Evolutionary conservation across 2,113 vertebrate genomes (phyloP).

Genomic region (Cromileptes altivelis): DNA sequence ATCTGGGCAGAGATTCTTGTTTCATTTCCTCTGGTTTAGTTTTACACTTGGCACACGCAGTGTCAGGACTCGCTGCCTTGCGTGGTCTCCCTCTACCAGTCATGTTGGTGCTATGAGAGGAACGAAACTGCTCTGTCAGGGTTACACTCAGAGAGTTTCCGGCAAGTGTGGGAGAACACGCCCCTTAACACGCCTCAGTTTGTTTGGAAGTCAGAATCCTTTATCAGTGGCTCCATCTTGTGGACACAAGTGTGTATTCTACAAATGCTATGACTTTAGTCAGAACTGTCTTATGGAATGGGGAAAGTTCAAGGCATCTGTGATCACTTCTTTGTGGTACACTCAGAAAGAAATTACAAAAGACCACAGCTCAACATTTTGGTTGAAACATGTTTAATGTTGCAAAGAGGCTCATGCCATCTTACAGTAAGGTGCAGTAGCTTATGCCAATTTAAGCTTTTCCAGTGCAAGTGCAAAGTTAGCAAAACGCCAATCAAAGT

Average conservation of each 20-base stretch:
- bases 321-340: background rate
- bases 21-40: background rate
- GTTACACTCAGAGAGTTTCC: background rate
- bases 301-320: background rate
- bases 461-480: conserved; percentile 79
- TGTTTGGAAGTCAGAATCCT: background rate
- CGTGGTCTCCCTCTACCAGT: conserved; percentile 39
- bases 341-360: background rate
- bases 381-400: conserved; percentile 86
- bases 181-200: background rate
- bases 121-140: background rate
- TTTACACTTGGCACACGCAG: background rate
- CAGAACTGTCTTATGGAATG: background rate
- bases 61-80: background rate
- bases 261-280: background rate
- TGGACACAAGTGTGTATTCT: conserved; percentile 15
- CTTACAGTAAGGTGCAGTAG: conserved; percentile 84
- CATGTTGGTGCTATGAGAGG: conserved; percentile 51
- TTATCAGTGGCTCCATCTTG: conserved; percentile 40
- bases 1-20: background rate
- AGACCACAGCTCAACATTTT: conserved; percentile 20
- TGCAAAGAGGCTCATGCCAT: conserved; percentile 76
- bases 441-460: conserved; percentile 78
- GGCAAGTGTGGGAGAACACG: conserved; percentile 5
- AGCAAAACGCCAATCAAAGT: conserved; percentile 82